Evolutionary conservation across 1,140 invertebrate species (phyloP).

Genomic region (Tribolium castaneum): DNA sequence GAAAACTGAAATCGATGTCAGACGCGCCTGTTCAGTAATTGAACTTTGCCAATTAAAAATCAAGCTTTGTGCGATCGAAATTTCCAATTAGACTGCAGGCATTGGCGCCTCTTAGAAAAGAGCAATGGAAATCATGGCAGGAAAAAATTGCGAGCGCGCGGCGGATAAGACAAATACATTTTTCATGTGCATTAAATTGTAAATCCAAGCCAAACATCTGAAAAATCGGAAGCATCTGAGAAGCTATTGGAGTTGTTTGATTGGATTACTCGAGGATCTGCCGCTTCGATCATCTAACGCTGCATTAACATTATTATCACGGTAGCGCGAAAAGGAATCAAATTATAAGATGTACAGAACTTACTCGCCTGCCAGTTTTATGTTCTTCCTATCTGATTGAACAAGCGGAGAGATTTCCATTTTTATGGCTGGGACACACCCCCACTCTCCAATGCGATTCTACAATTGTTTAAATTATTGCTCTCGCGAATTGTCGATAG

Average conservation of each 20-base stretch:
- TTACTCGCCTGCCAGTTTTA: slow-evolving; percentile 40
- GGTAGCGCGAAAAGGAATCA: slow-evolving; percentile 51
- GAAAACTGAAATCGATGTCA: slow-evolving; percentile 45
- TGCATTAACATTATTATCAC: slow-evolving; percentile 57
- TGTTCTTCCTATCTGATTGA: slow-evolving; percentile 45
- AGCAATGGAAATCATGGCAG: not conserved
- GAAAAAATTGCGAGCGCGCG: not conserved
- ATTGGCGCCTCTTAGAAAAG: not conserved
- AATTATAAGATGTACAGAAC: slow-evolving; percentile 50
- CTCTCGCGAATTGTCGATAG: no score
- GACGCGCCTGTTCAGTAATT: slow-evolving; percentile 27
- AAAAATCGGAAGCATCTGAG: slow-evolving; percentile 52
- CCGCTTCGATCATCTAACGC: slow-evolving; percentile 51
- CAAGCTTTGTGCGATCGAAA: slow-evolving; percentile 13
- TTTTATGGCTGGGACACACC: not conserved
- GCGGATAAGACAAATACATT: slow-evolving; percentile 31
- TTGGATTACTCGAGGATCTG: slow-evolving; percentile 54
- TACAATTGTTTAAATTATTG: no score
- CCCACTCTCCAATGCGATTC: not conserved
- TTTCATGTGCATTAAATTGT: slow-evolving; percentile 43
- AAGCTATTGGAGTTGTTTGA: slow-evolving; percentile 54
- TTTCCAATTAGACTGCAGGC: not conserved
- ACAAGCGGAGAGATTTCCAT: slow-evolving; percentile 41
- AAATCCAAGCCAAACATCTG: slow-evolving; percentile 48
- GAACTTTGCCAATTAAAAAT: slow-evolving; percentile 34